phyloP scores from a whole-genome alignment of 2,797 vertebrate genomes.

The Cossypha polioptera region DNA sequence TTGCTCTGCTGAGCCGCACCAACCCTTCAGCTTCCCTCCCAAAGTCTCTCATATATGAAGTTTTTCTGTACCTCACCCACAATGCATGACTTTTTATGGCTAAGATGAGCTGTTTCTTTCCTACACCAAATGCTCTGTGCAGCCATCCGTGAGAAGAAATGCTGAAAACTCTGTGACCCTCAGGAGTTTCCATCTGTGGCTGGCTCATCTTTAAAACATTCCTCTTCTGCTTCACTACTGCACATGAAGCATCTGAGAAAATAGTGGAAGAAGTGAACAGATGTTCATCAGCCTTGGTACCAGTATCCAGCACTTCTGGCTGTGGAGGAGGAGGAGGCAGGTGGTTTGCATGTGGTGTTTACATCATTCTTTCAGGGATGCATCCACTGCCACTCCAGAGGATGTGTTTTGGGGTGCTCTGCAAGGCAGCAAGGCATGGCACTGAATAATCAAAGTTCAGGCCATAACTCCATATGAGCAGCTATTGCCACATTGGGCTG shows the following conservation, averaged over 20 bases:
- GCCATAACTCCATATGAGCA: background rate
- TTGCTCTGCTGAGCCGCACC: background rate
- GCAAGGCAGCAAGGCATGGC: background rate
- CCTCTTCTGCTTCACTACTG: background rate
- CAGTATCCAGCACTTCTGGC: background rate
- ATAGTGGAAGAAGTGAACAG: background rate
- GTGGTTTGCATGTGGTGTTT: background rate
- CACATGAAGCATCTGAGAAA: background rate
- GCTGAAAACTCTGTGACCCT: background rate
- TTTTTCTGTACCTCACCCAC: background rate
- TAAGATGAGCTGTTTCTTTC: background rate
- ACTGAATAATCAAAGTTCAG: background rate
- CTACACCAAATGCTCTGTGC: background rate
- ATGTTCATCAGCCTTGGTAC: background rate
- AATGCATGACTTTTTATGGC: background rate
- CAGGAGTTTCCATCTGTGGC: background rate
- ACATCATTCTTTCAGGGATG: background rate
- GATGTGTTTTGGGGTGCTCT: background rate
- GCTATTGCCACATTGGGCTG: background rate
- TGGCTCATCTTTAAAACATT: background rate
- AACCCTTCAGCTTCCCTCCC: background rate
- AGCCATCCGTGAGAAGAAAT: background rate
- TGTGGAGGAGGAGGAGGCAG: background rate
- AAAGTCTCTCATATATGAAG: background rate
- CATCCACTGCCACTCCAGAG: background rate